Conservation (phyloP, 2,797 vertebrate genomes). For the Pseudochromis fuscus region DNA sequence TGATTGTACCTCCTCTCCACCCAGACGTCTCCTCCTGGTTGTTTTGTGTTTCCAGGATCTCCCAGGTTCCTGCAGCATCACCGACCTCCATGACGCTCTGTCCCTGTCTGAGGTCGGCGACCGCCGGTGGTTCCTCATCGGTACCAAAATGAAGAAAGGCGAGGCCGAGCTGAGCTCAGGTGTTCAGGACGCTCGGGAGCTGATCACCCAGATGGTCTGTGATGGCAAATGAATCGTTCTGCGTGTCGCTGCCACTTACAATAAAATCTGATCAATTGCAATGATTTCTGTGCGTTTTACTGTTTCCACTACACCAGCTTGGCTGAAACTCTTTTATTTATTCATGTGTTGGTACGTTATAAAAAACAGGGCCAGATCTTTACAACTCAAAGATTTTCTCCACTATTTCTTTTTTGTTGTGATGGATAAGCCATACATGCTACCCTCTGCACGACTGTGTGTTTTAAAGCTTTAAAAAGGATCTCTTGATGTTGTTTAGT, state of each 20-base stretch:
- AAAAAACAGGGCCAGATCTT: not conserved
- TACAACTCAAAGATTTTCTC: too few species aligned
- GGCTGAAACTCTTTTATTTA: conserved; percentile 11
- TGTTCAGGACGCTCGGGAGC: conserved; percentile 90
- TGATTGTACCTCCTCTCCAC: not conserved
- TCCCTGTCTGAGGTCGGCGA: conserved; percentile 87
- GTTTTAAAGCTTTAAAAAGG: not conserved
- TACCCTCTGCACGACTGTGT: not conserved
- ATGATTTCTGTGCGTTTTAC: not conserved
- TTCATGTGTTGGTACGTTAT: not conserved
- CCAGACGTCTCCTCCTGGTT: not conserved
- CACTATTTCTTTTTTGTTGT: too few species aligned
- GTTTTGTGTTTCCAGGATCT: conserved; percentile 86
- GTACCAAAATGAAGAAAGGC: conserved; percentile 86
- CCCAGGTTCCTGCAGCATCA: conserved; percentile 87
- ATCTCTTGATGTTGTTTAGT: not conserved
- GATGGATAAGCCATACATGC: not conserved
- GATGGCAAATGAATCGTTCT: conserved; percentile 71
- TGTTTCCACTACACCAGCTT: not conserved
- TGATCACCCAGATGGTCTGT: conserved; percentile 89
- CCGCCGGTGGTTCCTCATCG: conserved; percentile 91
- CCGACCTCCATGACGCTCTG: conserved; percentile 91
- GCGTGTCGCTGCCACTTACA: too few species aligned
- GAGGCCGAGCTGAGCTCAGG: conserved; percentile 80
- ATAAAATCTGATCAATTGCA: not conserved